Base-by-base conservation (phyloP, 2,113 vertebrate genomes). In the Crotalus horridus region DNA sequence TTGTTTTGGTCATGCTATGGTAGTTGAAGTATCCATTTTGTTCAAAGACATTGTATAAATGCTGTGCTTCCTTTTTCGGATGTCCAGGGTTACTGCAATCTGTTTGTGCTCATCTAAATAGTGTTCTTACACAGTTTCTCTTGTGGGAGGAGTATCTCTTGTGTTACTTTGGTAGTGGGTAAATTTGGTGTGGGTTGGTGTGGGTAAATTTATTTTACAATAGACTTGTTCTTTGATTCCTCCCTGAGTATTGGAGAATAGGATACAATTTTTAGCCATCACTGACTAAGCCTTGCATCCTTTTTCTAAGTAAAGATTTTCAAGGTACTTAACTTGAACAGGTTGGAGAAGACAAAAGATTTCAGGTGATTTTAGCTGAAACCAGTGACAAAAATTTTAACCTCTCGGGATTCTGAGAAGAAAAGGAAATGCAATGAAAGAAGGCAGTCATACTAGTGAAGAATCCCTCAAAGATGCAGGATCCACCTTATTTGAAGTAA, bases 281-380 rank as follows among this genome's bases (percentile, higher is more conserved):
- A 58, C 43, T 33, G 88, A 13, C 0, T 7, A 94, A 92, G 91
- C n/a, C 87, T 0, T 61, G n/a, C 7, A 2, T 6, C 24, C 46
- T 81, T 91, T 93, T 89, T 1, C 1, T 0, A 15, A 8, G 48
- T 17, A 39, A 21, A 86, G 87, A n/a, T 81, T 0, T 0, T 3
- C 11, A 9, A 0, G 23, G 0, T 89, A 0, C 46, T 26, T 55
- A 0, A 10, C 10, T 0, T 39, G 58, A 69, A 24, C 4, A 9
- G 46, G 59, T 23, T 39, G 64, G 53, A 39, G 43, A 87, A 15
- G 54, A 85, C 43, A 86, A 21, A 17, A 1, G 1, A 0, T 4
- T 17, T 23, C 89, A 74, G 74, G 23, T n/a, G 1, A 46, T 51
- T 54, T 43, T 64, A 0, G 59, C 88, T 21, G 92, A 61, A 90